Percentiles rank a stretch among this genome's conserved stretches.
Conservation (phyloP, 2,113 vertebrate genomes). For the Dicrurus megarhynchus region DNA sequence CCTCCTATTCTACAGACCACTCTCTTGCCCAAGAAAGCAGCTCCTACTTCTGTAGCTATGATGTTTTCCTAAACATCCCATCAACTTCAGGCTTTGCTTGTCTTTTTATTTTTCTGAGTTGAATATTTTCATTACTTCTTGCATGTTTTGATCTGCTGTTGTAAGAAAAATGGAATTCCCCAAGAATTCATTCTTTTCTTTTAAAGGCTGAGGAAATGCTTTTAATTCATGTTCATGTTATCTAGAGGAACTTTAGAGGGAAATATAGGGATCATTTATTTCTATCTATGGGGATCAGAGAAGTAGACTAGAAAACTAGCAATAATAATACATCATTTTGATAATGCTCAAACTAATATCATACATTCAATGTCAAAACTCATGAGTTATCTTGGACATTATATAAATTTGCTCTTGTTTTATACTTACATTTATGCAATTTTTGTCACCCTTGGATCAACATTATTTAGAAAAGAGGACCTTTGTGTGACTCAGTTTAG, state of each 20-base stretch:
- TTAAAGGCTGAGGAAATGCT: background rate
- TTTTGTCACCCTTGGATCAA: background rate
- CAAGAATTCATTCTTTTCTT: background rate
- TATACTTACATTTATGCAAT: background rate
- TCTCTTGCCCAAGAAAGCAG: background rate
- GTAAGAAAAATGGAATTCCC: background rate
- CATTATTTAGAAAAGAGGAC: background rate
- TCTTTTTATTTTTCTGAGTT: background rate
- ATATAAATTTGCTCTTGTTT: background rate
- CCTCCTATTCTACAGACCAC: background rate
- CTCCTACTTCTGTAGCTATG: background rate
- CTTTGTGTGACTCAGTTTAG: background rate
- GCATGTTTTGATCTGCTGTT: background rate
- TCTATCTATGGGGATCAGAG: background rate
- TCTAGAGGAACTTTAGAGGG: background rate
- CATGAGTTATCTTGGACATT: background rate
- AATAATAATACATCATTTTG: background rate
- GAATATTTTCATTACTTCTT: background rate
- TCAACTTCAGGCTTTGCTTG: background rate
- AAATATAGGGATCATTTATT: background rate
- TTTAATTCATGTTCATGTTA: background rate
- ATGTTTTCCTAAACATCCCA: background rate
- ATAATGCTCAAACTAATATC: background rate
- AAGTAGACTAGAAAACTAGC: background rate
- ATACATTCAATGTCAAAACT: background rate